Evolutionary conservation across 2,113 vertebrate species (phyloP).

Genomic region (Mesoclemmys tuberculata): DNA sequence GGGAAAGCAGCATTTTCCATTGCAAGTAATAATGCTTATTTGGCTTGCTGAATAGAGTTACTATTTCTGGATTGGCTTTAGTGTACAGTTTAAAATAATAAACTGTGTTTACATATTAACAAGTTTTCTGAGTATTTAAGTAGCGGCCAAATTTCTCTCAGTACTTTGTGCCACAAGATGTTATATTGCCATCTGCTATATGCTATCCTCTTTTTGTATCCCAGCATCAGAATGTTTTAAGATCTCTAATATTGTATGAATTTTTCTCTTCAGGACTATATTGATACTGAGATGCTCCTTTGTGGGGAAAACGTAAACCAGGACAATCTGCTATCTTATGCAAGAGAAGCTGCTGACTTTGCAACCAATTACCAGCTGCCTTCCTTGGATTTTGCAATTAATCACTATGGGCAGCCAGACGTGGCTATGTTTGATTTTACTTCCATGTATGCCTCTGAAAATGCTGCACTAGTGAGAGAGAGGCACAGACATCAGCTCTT

Average conservation of each 20-base stretch:
- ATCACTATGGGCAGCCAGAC: conserved; percentile 93
- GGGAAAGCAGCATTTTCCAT: fast-evolving
- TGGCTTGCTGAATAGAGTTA: not conserved
- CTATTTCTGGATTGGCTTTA: not conserved
- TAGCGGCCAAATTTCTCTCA: not conserved
- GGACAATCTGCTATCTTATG: conserved; percentile 91
- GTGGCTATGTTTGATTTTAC: conserved; percentile 99
- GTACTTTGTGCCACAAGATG: not conserved
- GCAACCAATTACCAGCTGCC: conserved; percentile 97
- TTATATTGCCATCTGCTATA: not conserved
- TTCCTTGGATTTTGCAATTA: conserved; percentile 93
- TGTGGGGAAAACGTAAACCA: conserved; percentile 92
- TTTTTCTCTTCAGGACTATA: conserved; percentile 84
- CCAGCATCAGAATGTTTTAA: not conserved
- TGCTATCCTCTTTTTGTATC: fast-evolving
- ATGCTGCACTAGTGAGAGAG: conserved; percentile 91
- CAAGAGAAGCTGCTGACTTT: conserved; percentile 95
- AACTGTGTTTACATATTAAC: not conserved
- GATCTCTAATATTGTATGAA: not conserved
- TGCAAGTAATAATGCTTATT: not conserved
- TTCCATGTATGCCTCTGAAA: conserved; percentile 97
- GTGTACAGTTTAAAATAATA: not conserved
- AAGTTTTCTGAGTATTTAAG: not conserved
- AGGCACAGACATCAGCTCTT: conserved; percentile 90
- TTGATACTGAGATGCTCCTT: conserved; percentile 91